Conservation (phyloP, 37 sponge, comb jelly and placozoan species). For the Ephydatia muelleri region DNA sequence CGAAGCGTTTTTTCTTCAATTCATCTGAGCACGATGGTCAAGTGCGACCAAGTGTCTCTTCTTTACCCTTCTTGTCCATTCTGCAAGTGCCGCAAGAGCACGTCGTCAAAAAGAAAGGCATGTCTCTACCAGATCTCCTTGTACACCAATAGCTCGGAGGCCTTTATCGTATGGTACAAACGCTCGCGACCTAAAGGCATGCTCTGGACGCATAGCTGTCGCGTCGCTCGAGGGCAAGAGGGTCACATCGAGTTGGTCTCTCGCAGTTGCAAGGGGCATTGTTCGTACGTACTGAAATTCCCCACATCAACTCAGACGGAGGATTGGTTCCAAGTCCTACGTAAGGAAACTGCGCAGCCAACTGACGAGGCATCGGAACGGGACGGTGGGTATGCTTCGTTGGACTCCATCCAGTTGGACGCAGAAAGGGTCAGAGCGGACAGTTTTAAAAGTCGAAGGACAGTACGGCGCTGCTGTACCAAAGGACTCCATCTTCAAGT, state of each 20-base stretch:
- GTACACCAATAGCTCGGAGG: constrained; percentile 67
- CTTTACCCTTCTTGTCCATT: constrained; percentile 55
- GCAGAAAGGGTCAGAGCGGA: neutral
- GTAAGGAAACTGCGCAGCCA: constrained; percentile 50
- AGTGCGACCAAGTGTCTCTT: constrained; percentile 39
- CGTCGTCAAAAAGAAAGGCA: constrained; percentile 40
- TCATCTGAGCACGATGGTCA: constrained; percentile 56
- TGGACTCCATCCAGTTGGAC: constrained; percentile 31
- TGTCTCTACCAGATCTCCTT: constrained; percentile 51
- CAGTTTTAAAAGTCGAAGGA: neutral
- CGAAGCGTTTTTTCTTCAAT: constrained; percentile 77
- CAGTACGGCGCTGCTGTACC: neutral
- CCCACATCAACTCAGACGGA: constrained; percentile 4
- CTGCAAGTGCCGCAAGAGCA: constrained; percentile 27
- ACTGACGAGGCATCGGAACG: constrained; percentile 5
- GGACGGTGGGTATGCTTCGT: constrained; percentile 12
- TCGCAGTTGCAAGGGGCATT: constrained; percentile 53
- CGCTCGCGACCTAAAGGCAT: constrained; percentile 73
- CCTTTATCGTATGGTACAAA: constrained; percentile 75
- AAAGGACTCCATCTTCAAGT: neutral
- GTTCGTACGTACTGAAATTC: constrained; percentile 66
- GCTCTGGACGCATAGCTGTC: constrained; percentile 60
- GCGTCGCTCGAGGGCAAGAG: constrained; percentile 36
- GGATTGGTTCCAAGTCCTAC: constrained; percentile 61
- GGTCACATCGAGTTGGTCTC: constrained; percentile 60